These are phyloP conservation scores for Epinephelus cyanopodus DNA, from an alignment of 2,113 vertebrate genomes.

Conservation along the genomic window DNA sequence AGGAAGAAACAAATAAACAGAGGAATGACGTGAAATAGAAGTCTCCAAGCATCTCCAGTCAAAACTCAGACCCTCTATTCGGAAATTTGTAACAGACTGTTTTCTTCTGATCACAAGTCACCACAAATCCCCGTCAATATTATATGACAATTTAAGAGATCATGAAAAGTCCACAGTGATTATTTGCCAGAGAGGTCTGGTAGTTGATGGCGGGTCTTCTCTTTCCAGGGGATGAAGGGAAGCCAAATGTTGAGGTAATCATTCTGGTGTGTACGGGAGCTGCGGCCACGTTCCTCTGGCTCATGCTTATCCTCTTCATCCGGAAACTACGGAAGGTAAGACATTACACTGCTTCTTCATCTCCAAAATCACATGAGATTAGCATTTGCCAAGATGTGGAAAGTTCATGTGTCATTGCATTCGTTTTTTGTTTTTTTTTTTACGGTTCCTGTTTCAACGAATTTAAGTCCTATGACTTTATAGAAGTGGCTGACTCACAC, in stretches of 20 bases:
- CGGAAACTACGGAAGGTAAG: constrained; percentile 93
- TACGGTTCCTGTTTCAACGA: not conserved
- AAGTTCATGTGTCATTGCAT: constrained; percentile 4
- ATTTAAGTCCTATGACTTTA: not conserved
- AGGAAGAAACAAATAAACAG: constrained; percentile 34
- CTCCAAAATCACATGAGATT: not conserved
- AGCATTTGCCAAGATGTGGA: not conserved
- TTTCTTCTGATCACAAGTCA: constrained; percentile 38
- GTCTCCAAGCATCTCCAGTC: not conserved
- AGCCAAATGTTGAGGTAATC: constrained; percentile 92
- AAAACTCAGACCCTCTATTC: not conserved
- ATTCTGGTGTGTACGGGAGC: constrained; percentile 93
- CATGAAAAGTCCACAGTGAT: constrained; percentile 8
- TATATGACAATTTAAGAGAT: constrained; percentile 21
- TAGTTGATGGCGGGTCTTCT: constrained; percentile 39
- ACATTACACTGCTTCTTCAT: not conserved
- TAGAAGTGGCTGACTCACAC: not conserved
- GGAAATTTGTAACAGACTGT: constrained; percentile 23
- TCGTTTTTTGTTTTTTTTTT: constrained; percentile 17
- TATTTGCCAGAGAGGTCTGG: not conserved
- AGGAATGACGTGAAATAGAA: constrained; percentile 24
- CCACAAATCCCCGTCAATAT: constrained; percentile 5
- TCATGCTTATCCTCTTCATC: constrained; percentile 94
- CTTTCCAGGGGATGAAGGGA: constrained; percentile 90
- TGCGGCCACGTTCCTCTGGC: constrained; percentile 94